Evolutionary conservation across 2,797 vertebrate genomes (phyloP).

Genomic region (Bradypodion ventrale): DNA sequence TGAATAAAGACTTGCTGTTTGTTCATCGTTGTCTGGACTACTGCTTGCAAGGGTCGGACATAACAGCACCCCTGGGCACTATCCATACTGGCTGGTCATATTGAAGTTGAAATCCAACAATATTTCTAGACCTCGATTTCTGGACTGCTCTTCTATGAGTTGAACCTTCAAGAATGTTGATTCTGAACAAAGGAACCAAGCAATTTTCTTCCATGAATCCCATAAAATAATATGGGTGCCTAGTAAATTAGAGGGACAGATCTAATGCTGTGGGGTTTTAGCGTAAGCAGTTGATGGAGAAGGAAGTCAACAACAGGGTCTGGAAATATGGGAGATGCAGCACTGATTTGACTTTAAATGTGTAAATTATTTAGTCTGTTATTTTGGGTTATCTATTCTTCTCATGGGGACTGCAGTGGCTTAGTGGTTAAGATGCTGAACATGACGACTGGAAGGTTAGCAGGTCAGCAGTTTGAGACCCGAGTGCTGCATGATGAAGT

Average conservation of each 20-base stretch:
- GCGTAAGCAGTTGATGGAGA: neutral
- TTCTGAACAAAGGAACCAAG: neutral
- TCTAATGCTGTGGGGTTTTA: neutral
- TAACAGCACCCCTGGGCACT: neutral
- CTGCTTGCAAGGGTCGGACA: too few relatives aligned
- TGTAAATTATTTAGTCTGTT: neutral
- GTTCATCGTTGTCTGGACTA: too few relatives aligned
- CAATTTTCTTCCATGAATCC: neutral
- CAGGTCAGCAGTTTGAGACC: too few relatives aligned
- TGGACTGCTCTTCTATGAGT: neutral
- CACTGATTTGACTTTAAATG: too few relatives aligned
- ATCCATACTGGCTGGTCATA: neutral
- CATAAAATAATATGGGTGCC: neutral
- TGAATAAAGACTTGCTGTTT: too few relatives aligned
- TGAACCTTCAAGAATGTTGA: neutral
- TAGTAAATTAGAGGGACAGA: too few relatives aligned
- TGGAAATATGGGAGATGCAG: neutral
- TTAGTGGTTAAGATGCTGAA: too few relatives aligned
- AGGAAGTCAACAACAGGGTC: neutral
- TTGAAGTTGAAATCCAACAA: neutral
- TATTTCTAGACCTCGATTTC: neutral
- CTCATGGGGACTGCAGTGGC: too few relatives aligned
- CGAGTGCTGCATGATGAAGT: too few relatives aligned
- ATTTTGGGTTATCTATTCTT: neutral
- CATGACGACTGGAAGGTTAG: too few relatives aligned